phyloP scores from a whole-genome alignment of 1,140 invertebrate species.

The Meloidogyne chitwoodi region DNA sequence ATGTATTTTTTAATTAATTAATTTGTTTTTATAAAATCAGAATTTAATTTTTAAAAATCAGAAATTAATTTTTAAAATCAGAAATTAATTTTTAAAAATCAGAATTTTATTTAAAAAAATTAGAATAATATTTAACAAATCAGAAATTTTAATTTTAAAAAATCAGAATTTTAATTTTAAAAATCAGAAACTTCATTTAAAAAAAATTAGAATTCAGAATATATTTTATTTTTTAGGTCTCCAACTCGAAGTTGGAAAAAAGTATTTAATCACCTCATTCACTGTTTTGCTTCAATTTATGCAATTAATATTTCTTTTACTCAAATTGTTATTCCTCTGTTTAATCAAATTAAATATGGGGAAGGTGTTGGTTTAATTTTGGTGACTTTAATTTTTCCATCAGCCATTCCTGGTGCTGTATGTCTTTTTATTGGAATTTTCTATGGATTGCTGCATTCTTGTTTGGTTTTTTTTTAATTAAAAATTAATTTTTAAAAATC shows the following conservation, averaged over 20 bases:
- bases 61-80: too few relatives aligned
- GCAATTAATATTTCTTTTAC: constrained; percentile 53
- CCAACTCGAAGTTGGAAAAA: constrained; percentile 39
- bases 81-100: too few relatives aligned
- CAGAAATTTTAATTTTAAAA: too few relatives aligned
- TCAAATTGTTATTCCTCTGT: constrained; percentile 45
- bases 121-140: too few relatives aligned
- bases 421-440: constrained; percentile 53
- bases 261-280: constrained; percentile 42
- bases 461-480: background rate
- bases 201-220: too few relatives aligned
- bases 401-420: constrained; percentile 53
- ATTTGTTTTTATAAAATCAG: too few relatives aligned
- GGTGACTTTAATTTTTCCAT: constrained; percentile 45
- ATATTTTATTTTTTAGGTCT: constrained; percentile 12
- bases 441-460: constrained; percentile 54
- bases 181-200: too few relatives aligned
- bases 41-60: too few relatives aligned
- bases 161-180: too few relatives aligned
- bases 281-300: constrained; percentile 53
- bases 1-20: constrained; percentile 9
- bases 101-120: too few relatives aligned
- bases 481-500: background rate
- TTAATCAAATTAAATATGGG: constrained; percentile 29
- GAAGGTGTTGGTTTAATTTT: constrained; percentile 8